Base-by-base conservation (phyloP, 1,140 invertebrate species). In the Pogonognathellus flavescens region DNA sequence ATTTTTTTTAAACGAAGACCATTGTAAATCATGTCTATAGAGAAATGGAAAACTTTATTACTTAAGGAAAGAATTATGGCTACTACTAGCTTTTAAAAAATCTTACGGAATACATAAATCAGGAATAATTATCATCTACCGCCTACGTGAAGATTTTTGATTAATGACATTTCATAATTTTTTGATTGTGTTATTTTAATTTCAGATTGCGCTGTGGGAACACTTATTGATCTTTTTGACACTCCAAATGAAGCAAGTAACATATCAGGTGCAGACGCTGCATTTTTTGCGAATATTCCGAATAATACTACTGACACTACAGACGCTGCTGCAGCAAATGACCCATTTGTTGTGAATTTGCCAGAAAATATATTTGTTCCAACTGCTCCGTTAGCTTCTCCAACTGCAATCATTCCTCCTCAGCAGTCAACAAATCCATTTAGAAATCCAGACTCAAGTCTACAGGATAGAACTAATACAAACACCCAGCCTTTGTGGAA, bases 171-270 rank as follows among this genome's bases (percentile, higher is more conserved):
- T n/a, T n/a, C n/a, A n/a, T n/a, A n/a, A n/a, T n/a, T n/a, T n/a
- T n/a, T n/a, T n/a, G n/a, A n/a, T n/a, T n/a, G n/a, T 1, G 31
- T 41, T 41, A 41, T 41, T 41, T 41, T 60, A 62, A 22, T 62
- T 25, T 8, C 20, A 66, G 62, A 20, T 66, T 66, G 62, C 25
- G 62, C 62, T 31, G 62, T 66, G 20, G 62, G 62, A 66, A 66
- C 62, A 11, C 22, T 66, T 10, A 66, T 66, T 14, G 62, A 66
- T 25, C 62, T 66, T 66, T 66, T 66, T 14, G 62, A 66, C 20
- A 66, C 18, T 25, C 70, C 70, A 0, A 76, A 49, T 31, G 31
- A 76, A 49, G n/a, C 31, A 49, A 50, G 22, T 14, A 72, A 76
- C 8, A 76, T 76, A 16, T 49, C 70, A n/a, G 25, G 25, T 18